A percentile compares a stretch with the other conserved stretches of the same genome.
phyloP scores from a whole-genome alignment of 2,888 invertebrate genomes.

The Subacronicta megacephala region DNA sequence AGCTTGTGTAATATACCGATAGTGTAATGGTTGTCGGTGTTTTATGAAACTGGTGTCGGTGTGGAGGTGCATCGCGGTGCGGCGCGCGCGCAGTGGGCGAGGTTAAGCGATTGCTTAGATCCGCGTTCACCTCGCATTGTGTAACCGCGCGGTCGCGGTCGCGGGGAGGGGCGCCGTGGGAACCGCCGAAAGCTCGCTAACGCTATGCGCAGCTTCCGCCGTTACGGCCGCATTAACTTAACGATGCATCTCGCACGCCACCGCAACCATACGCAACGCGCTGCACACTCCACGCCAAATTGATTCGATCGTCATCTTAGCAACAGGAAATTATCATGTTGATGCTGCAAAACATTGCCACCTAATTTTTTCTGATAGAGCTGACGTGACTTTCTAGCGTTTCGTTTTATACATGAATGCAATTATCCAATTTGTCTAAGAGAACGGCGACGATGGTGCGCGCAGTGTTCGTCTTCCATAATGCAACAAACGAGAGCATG shows the following conservation, averaged over 20 bases:
- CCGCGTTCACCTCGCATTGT: conserved; percentile 90
- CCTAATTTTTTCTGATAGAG: conserved; percentile 55
- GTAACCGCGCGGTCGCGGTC: conserved; percentile 77
- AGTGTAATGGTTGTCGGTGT: conserved; percentile 42
- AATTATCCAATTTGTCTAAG: conserved; percentile 44
- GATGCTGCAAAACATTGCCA: conserved; percentile 67
- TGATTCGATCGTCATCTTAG: conserved; percentile 81
- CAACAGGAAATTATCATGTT: conserved; percentile 80
- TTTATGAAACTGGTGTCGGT: conserved; percentile 57
- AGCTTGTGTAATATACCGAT: conserved; percentile 51
- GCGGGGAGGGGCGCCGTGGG: conserved; percentile 82
- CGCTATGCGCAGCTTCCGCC: conserved; percentile 85
- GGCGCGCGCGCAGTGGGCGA: conserved; percentile 85
- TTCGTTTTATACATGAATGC: conserved; percentile 45
- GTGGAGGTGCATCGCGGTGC: conserved; percentile 61
- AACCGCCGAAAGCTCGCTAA: conserved; percentile 87
- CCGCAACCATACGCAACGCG: conserved; percentile 68
- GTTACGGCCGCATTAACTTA: conserved; percentile 81
- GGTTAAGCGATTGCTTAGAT: conserved; percentile 90
- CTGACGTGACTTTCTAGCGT: conserved; percentile 63
- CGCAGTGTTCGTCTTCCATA: conserved; percentile 35
- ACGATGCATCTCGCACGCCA: conserved; percentile 82
- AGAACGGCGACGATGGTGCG: conserved; percentile 51
- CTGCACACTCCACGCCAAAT: conserved; percentile 73
- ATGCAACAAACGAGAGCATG: conserved; percentile 60